Percentiles rank a stretch among this genome's conserved stretches.
Conservation (phyloP, 1,140 invertebrate species). For the Drosophila melanogaster region Release_6_plus_ISO1_MT NT_037436.4:14933001-14933500, state of each 20-base stretch:
- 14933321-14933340: no score
- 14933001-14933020: constrained; percentile 67
- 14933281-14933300: no score
- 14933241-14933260: not conserved
- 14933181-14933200: constrained; percentile 11
- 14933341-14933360: no score
- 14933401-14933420: no score
- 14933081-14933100: constrained; percentile 70
- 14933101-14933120: constrained; percentile 4
- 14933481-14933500: no score
- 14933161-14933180: constrained; percentile 66
- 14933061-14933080: constrained; percentile 84
- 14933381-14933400: no score
- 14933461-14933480: no score
- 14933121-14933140: constrained; percentile 68
- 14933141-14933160: constrained; percentile 80
- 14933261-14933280: not conserved
- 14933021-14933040: constrained; percentile 53
- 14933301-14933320: no score
- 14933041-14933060: constrained; percentile 68
- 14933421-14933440: no score
- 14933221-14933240: not conserved
- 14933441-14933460: no score
- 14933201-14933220: not conserved
- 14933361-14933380: no score